Base-by-base conservation (phyloP, 1,140 invertebrate species). In the Papilio xuthus region DNA sequence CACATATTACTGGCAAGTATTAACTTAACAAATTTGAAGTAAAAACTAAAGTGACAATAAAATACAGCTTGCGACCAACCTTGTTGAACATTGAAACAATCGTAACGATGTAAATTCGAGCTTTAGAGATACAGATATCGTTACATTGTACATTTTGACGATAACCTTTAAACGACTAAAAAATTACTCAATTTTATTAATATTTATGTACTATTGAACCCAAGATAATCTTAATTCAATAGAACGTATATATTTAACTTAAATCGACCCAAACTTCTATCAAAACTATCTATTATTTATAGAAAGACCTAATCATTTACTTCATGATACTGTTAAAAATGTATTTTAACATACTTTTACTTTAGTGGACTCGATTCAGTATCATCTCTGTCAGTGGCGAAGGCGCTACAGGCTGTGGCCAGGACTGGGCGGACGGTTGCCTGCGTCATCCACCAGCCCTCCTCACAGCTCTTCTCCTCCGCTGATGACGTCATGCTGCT, bases 381-480 rank as follows among this genome's bases (percentile, higher is more conserved):
- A 79, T 96, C 96, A 78, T 97, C 95, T 82, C 96, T 95, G 95
- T 97, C 96, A 83, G 95, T 96, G 32, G 95, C 97, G 15, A 95
- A 91, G 20, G 92, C 97, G 7, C 87, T 97, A 12, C 96, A 96
- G 79, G 93, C 94, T 9, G 94, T 98, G 63, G 96, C 97, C 0
- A 91, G 93, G 53, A 95, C 95, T 28, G 97, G 97, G 0, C 94
- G 97, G 47, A 97, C 97, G 0, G 96, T 99, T 37, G 96, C 97
- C 6, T 98, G 97, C 85, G 96, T 97, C 12, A 96, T 99, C 81
- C 98, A 99, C 93, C 98, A 99, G 85, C 98, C 98, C 0, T 98
- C 97, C 71, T 97, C 97, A 20, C 96, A 96, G 73, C 94, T 98
- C 28, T 97, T 98, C 91, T 96, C 94, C 2, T 90, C 95, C n/a